phyloP scores from a whole-genome alignment of 1,140 invertebrate genomes.

The Drosophila seguyi region DNA sequence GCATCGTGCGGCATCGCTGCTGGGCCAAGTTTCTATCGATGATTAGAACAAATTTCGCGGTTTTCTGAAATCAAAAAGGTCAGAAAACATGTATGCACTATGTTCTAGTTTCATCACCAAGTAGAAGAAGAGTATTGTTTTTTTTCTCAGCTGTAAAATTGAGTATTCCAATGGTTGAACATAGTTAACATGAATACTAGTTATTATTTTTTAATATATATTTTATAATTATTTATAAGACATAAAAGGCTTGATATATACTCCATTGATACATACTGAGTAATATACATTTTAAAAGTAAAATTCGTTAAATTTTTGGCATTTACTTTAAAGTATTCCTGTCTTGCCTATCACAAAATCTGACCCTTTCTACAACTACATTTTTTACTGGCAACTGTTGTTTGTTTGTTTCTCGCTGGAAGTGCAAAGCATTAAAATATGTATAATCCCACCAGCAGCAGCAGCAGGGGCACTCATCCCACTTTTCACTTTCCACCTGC shows the following conservation, averaged over 20 bases:
- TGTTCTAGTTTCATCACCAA: not conserved
- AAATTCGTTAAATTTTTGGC: not conserved
- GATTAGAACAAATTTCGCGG: not conserved
- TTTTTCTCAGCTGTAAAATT: not conserved
- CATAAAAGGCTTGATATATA: too few species aligned
- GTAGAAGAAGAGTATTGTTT: not conserved
- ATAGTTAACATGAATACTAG: not conserved
- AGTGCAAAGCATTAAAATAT: slow-evolving; percentile 59
- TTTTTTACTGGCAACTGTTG: slow-evolving; percentile 49
- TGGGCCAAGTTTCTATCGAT: not conserved
- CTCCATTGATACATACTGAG: too few species aligned
- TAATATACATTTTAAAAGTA: not conserved
- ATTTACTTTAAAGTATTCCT: not conserved
- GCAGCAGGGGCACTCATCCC: slow-evolving; percentile 2
- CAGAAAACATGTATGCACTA: not conserved
- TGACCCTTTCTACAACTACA: not conserved
- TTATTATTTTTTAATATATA: too few species aligned
- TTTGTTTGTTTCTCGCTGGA: slow-evolving; percentile 48
- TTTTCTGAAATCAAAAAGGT: not conserved
- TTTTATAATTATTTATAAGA: too few species aligned
- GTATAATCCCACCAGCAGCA: slow-evolving; percentile 20
- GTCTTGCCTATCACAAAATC: slow-evolving; percentile 1
- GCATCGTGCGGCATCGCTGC: not conserved
- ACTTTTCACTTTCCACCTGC: slow-evolving; percentile 16
- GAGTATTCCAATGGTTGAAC: not conserved